Base-by-base conservation (phyloP, 1,140 invertebrate species). In the Zophobas morio region DNA sequence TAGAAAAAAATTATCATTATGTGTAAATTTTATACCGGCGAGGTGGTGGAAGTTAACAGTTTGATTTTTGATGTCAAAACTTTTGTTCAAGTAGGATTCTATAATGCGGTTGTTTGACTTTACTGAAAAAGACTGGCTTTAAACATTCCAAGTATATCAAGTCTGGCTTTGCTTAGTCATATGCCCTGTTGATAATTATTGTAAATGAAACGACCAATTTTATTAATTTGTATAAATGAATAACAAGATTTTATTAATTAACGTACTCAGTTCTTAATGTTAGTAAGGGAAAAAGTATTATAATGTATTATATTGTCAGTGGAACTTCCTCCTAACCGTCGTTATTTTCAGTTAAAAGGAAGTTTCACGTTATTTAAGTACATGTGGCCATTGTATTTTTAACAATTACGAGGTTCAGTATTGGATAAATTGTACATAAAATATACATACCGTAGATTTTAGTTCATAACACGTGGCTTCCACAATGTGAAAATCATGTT, bases 381-480 rank as follows among this genome's bases (percentile, higher is more conserved):
- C 60, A 72, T 72, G 78, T 79, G 78, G 78, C 78, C 78, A 79
- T 79, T 66, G 57, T 76, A 51, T 71, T 71, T 72, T 76, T 71
- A 75, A 71, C 47, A 74, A 75, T 75, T 53, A 75, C 73, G 73
- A 79, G 47, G 75, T 77, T 79, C 74, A 76, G 75, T 79, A 79
- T 79, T 79, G 71, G 57, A 42, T 54, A 39, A 54, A 74, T 40
- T 54, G 40, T 57, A 74, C 34, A 57, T 71, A 79, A 70, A 71
- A 36, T 46, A 51, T 74, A 70, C 72, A 77, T 74, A 79, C 76
- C 74, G 66, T 77, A 77, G 70, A 60, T 60, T 79, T 39, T 79
- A 76, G 74, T 76, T 76, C 42, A 56, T 73, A 49, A 72, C 57
- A 71, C 73, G 78, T 79, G 78, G 78, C 78, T 79, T 79, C 78